Base-by-base conservation (phyloP, 2,888 invertebrate species). In the Monochamus alternatus region DNA sequence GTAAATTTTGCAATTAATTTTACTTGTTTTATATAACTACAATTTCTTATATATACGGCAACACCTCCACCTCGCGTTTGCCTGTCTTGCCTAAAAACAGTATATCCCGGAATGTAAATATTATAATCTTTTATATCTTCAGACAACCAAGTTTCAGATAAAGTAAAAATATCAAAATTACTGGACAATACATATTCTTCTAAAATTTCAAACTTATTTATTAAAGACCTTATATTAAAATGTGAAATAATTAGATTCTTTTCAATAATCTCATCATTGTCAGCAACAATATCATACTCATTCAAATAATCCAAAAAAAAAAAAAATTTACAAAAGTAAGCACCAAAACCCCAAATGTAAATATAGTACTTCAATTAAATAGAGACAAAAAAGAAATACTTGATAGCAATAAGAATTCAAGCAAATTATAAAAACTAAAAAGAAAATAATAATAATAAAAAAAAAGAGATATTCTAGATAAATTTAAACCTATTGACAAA, bases 1-100 rank as follows among this genome's bases (percentile, higher is more conserved):
- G 60, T 31, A 60, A 7, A 60, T 60, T 60, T 60, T 31, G 60
- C 9, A 60, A 60, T 60, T 2, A 60, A 8, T 12, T 60, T 60
- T 60, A 60, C 31, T 32, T 60, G 60, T 12, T 12, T 31, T 10
- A 60, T 60, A 31, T 60, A 12, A 60, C 10, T 31, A 60, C 60
- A 60, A 31, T 60, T 60, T 60, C 60, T 30, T 60, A 60, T 32
- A 60, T 60, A 60, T 30, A 60, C 30, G 12, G 60, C 30, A 30
- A 60, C 60, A 5, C 51, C 51, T 51, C 51, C 51, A 38, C 14
- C 43, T 38, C 64, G 64, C 43, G 51, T 8, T 10, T 51, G 51
- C 9, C 51, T 51, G 10, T 51, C 51, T 9, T 51, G 51, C 51
- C 51, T 51, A 9, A 51, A 51, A 51, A 51, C n/a, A 51, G 51